Evolutionary conservation across 2,888 invertebrate genomes (phyloP), one percentile per base, ranked within the genome.

Genomic region (Drosophila paucipuncta): DNA sequence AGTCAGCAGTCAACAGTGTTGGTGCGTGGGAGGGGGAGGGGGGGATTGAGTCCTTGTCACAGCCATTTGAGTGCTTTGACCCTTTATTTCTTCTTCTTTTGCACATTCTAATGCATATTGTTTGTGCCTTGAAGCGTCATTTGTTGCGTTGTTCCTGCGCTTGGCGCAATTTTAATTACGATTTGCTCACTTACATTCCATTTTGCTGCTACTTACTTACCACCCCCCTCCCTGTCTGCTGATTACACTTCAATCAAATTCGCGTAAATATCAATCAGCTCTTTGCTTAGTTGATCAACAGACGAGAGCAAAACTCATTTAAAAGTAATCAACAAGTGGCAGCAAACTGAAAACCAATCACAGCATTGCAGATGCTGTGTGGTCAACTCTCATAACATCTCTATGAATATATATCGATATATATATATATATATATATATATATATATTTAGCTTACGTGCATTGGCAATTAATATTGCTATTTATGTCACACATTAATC

Each of bases 191-290:
- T 84, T 88, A 89, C 84, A 80, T 86, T 82, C 78, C 85, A 85
- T 85, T 85, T 83, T 70, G 72, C 81, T 78, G 78, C 89, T 82
- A 79, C 78, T 64, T 47, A 69, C 67, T 35, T 54, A 39, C 30
- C 41, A 49, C 33, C 2, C 35, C n/a, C 72, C 68, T 65, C 50
- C 71, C 73, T 2, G 72, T 57, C 75, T 78, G 78, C 84, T 90
- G 87, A 88, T 88, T 88, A 88, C 87, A 90, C 86, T 88, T 90
- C 87, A 88, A 88, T 88, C 87, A 90, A 76, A 80, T 67, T 87
- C 90, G 82, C 85, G 84, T 83, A 89, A 90, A 90, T 88, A 88
- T 88, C 87, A 88, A 90, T 88, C 91, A 89, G 70, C 73, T 47
- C 47, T 9, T 47, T 47, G 47, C 47, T 13, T 22, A 11, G 43